phyloP scores from a whole-genome alignment of 30 jellyfish, hydroid and myxozoan genomes.

The Aurelia aurita complex sp. Pacific region DNA sequence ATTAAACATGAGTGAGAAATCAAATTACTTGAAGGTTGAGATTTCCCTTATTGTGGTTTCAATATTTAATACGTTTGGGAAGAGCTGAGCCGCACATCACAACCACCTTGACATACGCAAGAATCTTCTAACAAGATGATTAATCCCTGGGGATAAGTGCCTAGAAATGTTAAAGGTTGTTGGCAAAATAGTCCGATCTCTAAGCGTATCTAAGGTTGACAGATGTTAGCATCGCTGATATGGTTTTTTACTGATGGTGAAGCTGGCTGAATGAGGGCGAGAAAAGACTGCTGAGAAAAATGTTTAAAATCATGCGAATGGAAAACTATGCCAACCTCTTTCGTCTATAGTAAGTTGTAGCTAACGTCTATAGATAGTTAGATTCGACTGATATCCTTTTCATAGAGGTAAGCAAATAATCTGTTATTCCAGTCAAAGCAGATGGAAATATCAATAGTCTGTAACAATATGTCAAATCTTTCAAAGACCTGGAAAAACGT shows the following conservation, averaged over 20 bases:
- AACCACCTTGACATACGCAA: slow-evolving; percentile 22
- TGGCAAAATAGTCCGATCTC: slow-evolving; percentile 17
- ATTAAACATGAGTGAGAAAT: not conserved
- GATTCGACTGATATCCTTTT: too few relatives aligned
- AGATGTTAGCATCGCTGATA: slow-evolving; percentile 23
- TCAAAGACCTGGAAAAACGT: too few relatives aligned
- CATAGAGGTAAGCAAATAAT: too few relatives aligned
- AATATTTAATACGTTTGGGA: slow-evolving; percentile 2
- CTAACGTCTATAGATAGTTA: too few relatives aligned
- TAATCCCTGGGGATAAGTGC: slow-evolving; percentile 1
- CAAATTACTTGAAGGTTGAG: slow-evolving; percentile 12
- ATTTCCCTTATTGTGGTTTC: slow-evolving; percentile 29
- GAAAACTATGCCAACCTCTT: slow-evolving; percentile 52
- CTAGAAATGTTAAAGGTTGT: slow-evolving; percentile 8
- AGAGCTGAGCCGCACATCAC: not conserved
- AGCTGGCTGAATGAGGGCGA: slow-evolving; percentile 23
- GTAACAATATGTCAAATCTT: too few relatives aligned
- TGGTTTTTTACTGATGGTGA: not conserved
- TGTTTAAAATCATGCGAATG: slow-evolving; percentile 63
- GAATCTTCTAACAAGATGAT: not conserved
- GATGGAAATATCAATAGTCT: too few relatives aligned
- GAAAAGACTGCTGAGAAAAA: not conserved
- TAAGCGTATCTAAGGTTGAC: slow-evolving; percentile 62
- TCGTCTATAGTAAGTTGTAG: slow-evolving; percentile 44
- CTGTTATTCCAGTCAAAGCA: too few relatives aligned